These are phyloP conservation scores for Hirtodrosophila alboralis DNA, from an alignment of 2,888 invertebrate genomes.

Conservation along the genomic window DNA sequence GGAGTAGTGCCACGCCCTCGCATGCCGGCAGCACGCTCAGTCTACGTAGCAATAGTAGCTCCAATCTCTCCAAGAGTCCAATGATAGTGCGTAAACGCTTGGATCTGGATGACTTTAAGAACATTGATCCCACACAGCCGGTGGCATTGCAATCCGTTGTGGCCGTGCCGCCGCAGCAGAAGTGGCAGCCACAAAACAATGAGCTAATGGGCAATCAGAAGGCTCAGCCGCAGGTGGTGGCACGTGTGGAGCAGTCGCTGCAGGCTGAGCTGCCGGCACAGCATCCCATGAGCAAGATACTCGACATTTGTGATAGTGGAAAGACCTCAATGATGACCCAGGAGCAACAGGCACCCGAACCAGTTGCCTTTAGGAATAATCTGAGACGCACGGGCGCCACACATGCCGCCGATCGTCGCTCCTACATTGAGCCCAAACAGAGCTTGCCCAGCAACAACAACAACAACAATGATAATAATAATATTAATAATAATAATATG, in stretches of 20 bases:
- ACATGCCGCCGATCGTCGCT: slow-evolving; percentile 83
- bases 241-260: slow-evolving; percentile 44
- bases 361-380: slow-evolving; percentile 74
- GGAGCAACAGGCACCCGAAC: slow-evolving; percentile 51
- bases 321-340: slow-evolving; percentile 15
- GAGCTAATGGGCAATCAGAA: slow-evolving; percentile 37
- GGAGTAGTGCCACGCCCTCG: slow-evolving; percentile 55
- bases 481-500: slow-evolving; percentile 13
- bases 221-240: slow-evolving; percentile 41
- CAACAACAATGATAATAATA: slow-evolving; percentile 2
- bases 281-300: slow-evolving; percentile 82
- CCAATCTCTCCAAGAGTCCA: slow-evolving; percentile 77
- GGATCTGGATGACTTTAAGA: slow-evolving; percentile 81
- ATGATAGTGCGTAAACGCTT: slow-evolving; percentile 81
- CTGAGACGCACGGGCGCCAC: slow-evolving; percentile 77
- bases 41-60: slow-evolving; percentile 74
- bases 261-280: slow-evolving; percentile 62
- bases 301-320: slow-evolving; percentile 82
- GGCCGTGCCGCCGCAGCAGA: slow-evolving; percentile 34
- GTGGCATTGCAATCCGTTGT: slow-evolving; percentile 76
- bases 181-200: slow-evolving; percentile 18
- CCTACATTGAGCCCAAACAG: slow-evolving; percentile 81
- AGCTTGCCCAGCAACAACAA: slow-evolving; percentile 41
- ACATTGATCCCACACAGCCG: slow-evolving; percentile 80
- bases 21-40: slow-evolving; percentile 70